phyloP scores from a whole-genome alignment of 1,140 invertebrate species.

The Lerema accius region DNA sequence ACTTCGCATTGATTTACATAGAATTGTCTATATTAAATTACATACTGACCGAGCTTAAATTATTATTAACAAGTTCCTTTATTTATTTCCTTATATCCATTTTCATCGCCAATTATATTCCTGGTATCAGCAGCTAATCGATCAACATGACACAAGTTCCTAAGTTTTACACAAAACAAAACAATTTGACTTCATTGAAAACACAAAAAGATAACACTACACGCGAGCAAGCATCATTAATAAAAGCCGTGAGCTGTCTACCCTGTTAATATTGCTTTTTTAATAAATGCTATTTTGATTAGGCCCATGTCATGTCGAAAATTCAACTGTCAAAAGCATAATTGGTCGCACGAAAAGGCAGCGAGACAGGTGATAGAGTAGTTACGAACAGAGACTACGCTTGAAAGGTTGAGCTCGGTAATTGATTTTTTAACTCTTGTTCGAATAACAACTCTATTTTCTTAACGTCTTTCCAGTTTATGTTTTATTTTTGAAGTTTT shows the following conservation, averaged over 20 bases:
- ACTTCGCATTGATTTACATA: not conserved
- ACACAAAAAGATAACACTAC: conserved; percentile 58
- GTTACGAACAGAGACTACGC: conserved; percentile 47
- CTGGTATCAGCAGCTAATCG: no score
- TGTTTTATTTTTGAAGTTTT: not conserved
- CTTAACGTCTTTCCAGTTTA: not conserved
- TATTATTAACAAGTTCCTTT: not conserved
- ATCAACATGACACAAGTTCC: conserved; percentile 17
- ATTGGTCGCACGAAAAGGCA: conserved; percentile 79
- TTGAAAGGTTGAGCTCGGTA: conserved; percentile 9
- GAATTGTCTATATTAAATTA: not conserved
- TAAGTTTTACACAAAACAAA: conserved; percentile 59
- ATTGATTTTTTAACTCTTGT: conserved; percentile 18
- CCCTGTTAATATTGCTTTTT: conserved; percentile 76
- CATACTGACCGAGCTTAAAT: not conserved
- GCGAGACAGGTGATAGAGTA: conserved; percentile 64
- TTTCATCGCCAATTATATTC: no score
- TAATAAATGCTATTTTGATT: conserved; percentile 84
- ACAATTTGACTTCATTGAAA: conserved; percentile 74
- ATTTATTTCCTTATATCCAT: not conserved
- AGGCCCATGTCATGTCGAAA: conserved; percentile 83
- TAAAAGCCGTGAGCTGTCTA: conserved; percentile 79
- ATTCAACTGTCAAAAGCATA: conserved; percentile 82
- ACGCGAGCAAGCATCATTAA: conserved; percentile 69
- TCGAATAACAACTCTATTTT: conserved; percentile 15